phyloP scores from a whole-genome alignment of 2,797 vertebrate genomes.

The Pogoniulus pusillus region DNA sequence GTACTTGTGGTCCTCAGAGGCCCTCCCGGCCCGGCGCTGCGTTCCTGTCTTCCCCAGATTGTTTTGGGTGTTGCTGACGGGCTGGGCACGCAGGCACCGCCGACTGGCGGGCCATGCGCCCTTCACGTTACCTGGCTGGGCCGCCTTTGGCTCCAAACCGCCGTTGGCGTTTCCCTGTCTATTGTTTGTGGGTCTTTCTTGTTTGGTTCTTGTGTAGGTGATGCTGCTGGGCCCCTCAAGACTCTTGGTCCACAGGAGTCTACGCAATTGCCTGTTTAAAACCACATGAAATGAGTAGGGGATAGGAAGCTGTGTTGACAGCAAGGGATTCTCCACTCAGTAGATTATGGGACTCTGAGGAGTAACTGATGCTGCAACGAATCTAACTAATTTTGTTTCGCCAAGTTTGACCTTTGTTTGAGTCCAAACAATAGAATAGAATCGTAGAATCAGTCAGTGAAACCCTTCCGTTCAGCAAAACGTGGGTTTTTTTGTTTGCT shows the following conservation, averaged over 20 bases:
- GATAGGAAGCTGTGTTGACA: rapidly evolving
- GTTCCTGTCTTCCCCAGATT: no score
- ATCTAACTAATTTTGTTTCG: neutral
- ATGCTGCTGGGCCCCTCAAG: no score
- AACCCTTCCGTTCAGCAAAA: neutral
- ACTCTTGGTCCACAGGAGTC: no score
- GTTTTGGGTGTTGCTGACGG: neutral
- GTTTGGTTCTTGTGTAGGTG: no score
- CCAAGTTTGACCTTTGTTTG: neutral
- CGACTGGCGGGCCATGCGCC: no score
- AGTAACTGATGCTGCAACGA: rapidly evolving
- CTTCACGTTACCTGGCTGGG: neutral
- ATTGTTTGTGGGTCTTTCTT: neutral
- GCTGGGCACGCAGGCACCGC: no score
- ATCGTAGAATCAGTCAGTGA: no score
- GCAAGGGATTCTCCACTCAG: rapidly evolving
- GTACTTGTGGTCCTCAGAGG: neutral
- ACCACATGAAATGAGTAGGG: rapidly evolving
- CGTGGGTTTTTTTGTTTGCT: rapidly evolving
- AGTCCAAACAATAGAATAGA: rapidly evolving
- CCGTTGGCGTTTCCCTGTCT: neutral
- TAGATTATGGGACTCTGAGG: no score
- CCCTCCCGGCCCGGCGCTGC: neutral
- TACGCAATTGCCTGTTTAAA: rapidly evolving
- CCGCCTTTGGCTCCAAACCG: neutral